Base-by-base conservation (phyloP, 2,888 invertebrate genomes). In the Neelides folsomi region DNA sequence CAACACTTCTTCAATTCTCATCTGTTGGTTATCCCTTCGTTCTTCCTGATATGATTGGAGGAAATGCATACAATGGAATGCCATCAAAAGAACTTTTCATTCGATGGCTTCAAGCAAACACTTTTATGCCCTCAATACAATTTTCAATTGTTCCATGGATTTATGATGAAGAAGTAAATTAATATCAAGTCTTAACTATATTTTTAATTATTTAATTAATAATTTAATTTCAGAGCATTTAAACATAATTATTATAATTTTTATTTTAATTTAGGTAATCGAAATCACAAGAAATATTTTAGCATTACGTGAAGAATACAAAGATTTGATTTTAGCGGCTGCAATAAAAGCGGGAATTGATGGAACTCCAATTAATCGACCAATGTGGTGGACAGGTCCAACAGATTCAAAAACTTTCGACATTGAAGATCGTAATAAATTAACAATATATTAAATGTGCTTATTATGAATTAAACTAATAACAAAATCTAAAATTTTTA, bases 351-450 rank as follows among this genome's bases (percentile, higher is more conserved):
- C 80, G 0, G 76, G 79, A 0, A 60, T 65, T 1, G 72, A 75
- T 1, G 86, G 85, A 10, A 73, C 76, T 2, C 87, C 86, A 0
- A 78, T 86, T 10, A 85, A 86, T 70, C 75, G 82, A 2, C 89
- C 89, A 0, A 75, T 89, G 37, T 90, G 89, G 89, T 89, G 87
- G 87, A 67, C 82, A 0, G 82, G 79, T 62, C 86, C 87, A 0
- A 68, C 67, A 0, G 82, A 87, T 65, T 65, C 68, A 19, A 73
- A 73, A 15, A 81, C 86, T 0, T 70, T 71, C 35, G 67, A 65
- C 13, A 70, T 73, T 53, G 71, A 72, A 51, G 71, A 72, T 53
- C 70, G 73, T 73, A 53, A 52, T 20, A 35, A 34, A 16, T 7
- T 44, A 15, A 37, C 42, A n/a, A 9, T n/a, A 51, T 12, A 38